Percentiles rank a stretch among this genome's conserved stretches.
phyloP scores from a whole-genome alignment of 2,113 vertebrate species.

The Vidua macroura region DNA sequence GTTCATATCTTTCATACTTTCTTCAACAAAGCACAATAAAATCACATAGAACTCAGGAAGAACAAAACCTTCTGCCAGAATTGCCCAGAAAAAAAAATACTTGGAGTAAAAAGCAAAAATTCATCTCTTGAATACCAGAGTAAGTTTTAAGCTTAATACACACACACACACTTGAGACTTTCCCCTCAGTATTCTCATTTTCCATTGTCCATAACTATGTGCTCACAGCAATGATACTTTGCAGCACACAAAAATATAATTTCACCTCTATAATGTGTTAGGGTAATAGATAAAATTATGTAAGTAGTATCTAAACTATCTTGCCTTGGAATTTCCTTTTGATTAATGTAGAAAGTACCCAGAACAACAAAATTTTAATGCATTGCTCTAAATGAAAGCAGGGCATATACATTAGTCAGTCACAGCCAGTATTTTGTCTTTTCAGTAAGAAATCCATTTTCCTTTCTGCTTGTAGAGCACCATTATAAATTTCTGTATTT shows the following conservation, averaged over 20 bases:
- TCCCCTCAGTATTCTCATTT: background rate
- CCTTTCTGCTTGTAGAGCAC: constrained; percentile 4
- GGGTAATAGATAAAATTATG: constrained; percentile 7
- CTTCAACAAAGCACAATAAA: constrained; percentile 34
- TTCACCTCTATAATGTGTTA: constrained; percentile 34
- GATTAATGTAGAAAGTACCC: constrained; percentile 55
- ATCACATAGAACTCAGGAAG: background rate
- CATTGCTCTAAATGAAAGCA: constrained; percentile 60
- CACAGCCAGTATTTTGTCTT: constrained; percentile 35
- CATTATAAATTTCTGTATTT: background rate
- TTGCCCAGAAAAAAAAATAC: background rate
- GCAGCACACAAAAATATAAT: background rate
- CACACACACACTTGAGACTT: background rate
- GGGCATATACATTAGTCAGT: background rate
- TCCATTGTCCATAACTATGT: background rate
- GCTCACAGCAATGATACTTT: background rate
- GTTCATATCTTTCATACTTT: background rate
- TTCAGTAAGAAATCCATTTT: constrained; percentile 19
- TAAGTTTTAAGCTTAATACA: constrained; percentile 14
- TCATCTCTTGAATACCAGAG: background rate
- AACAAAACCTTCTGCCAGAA: background rate
- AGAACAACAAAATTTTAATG: constrained; percentile 37
- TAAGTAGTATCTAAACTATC: background rate
- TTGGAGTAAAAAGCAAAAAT: background rate
- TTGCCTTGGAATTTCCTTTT: background rate